phyloP scores from a whole-genome alignment of 2,888 invertebrate genomes.

The Cheilosia grossa region DNA sequence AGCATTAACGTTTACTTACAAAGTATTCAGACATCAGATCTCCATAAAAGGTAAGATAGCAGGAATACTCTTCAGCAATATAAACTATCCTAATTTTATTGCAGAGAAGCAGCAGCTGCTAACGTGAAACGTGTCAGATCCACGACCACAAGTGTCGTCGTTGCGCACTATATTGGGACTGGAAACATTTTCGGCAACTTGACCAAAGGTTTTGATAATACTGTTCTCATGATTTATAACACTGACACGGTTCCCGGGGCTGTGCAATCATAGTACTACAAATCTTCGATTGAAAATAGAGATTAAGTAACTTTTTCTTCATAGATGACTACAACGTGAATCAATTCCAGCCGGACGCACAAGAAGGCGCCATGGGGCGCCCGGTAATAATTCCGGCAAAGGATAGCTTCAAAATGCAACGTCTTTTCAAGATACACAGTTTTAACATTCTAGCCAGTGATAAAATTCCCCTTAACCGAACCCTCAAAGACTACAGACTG shows the following conservation, averaged over 20 bases:
- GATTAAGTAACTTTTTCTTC: constrained; percentile 70
- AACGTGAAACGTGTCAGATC: constrained; percentile 76
- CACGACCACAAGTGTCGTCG: constrained; percentile 86
- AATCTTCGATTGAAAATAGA: background rate
- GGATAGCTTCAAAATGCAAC: constrained; percentile 90
- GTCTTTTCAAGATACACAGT: constrained; percentile 91
- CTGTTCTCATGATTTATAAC: constrained; percentile 25
- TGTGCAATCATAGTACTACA: constrained; percentile 2
- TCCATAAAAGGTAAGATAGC: constrained; percentile 55
- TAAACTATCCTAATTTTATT: constrained; percentile 75
- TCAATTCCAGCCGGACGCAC: constrained; percentile 89
- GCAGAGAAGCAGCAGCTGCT: constrained; percentile 70
- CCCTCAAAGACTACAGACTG: constrained; percentile 92
- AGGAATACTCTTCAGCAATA: background rate
- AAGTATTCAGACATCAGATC: constrained; percentile 78
- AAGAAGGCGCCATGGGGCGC: constrained; percentile 91
- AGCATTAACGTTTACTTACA: constrained; percentile 82
- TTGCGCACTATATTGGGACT: constrained; percentile 95
- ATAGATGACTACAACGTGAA: constrained; percentile 87
- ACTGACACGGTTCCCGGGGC: background rate
- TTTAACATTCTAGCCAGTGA: constrained; percentile 95
- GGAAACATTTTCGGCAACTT: constrained; percentile 91
- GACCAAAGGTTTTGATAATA: constrained; percentile 86
- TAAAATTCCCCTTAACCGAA: constrained; percentile 92
- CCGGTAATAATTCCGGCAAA: constrained; percentile 91